phyloP scores from a whole-genome alignment of 2,888 invertebrate species.

The Zelleria hepariella region DNA sequence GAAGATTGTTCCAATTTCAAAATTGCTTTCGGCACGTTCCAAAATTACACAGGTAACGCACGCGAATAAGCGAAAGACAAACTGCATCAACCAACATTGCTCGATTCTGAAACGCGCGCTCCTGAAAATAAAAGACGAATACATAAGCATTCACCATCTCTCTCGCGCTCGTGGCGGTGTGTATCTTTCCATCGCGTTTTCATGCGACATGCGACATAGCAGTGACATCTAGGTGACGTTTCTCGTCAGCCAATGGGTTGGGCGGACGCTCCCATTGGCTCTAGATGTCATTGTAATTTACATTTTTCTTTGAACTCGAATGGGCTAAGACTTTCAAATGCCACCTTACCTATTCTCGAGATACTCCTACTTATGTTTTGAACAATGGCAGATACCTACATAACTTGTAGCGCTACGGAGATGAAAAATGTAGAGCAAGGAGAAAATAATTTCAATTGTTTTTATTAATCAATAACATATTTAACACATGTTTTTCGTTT shows the following conservation, averaged over 20 bases:
- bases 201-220: constrained; percentile 40
- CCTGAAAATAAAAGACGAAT: constrained; percentile 1
- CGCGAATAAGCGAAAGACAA: background rate
- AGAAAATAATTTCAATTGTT: too few relatives aligned
- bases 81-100: background rate
- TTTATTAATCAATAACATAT: too few relatives aligned
- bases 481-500: too few relatives aligned
- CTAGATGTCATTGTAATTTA: constrained; percentile 27
- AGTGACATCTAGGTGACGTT: constrained; percentile 45
- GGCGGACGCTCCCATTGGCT: constrained; percentile 34
- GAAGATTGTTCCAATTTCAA: constrained; percentile 13
- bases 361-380: too few relatives aligned
- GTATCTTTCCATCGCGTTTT: constrained; percentile 24
- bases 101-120: background rate
- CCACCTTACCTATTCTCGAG: too few relatives aligned
- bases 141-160: background rate
- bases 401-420: background rate
- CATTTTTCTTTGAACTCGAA: constrained; percentile 2
- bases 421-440: background rate
- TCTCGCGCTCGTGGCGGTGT: background rate
- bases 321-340: constrained; percentile 5
- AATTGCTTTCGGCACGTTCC: constrained; percentile 8
- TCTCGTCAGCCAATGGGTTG: constrained; percentile 37
- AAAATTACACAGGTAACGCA: constrained; percentile 1
- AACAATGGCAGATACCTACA: constrained; percentile 5